phyloP scores from a whole-genome alignment of 2,888 invertebrate species.

The Netelia virgata region DNA sequence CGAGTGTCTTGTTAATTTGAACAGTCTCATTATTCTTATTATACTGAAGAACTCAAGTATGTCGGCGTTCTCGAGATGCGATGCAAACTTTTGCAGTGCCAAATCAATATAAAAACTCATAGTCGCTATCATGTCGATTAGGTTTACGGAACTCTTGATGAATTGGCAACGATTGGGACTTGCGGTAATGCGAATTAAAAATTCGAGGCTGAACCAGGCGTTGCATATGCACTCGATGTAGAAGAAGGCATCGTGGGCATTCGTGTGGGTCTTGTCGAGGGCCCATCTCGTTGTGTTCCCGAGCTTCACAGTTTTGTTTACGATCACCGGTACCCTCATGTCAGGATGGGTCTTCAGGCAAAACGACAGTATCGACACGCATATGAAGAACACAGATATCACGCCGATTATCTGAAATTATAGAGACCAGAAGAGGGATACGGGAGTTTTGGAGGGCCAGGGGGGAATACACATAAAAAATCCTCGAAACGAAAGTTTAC shows the following conservation, averaged over 20 bases:
- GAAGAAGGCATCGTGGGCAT: constrained; percentile 98
- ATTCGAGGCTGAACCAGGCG: constrained; percentile 99
- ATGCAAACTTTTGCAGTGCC: constrained; percentile 94
- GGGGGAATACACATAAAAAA: too few species aligned
- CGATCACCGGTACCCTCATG: constrained; percentile 96
- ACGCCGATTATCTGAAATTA: constrained; percentile 96
- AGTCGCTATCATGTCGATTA: constrained; percentile 99
- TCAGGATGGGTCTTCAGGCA: constrained; percentile 99
- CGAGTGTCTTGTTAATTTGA: constrained; percentile 98
- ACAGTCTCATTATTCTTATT: constrained; percentile 98
- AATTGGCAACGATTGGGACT: constrained; percentile 98
- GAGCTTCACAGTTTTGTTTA: constrained; percentile 92
- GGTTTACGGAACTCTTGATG: constrained; percentile 98
- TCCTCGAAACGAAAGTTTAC: too few species aligned
- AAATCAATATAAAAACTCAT: constrained; percentile 99
- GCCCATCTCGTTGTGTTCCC: constrained; percentile 92
- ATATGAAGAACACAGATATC: constrained; percentile 99
- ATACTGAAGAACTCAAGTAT: constrained; percentile 99
- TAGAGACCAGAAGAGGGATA: constrained; percentile 13
- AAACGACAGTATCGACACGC: constrained; percentile 99
- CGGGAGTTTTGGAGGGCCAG: neutral
- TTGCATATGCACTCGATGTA: constrained; percentile 99
- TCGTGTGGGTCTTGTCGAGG: constrained; percentile 96
- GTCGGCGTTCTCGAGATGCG: constrained; percentile 96
- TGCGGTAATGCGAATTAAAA: constrained; percentile 96